Base-by-base conservation (phyloP, 2,113 vertebrate species). In the Irena cyanogastra region DNA sequence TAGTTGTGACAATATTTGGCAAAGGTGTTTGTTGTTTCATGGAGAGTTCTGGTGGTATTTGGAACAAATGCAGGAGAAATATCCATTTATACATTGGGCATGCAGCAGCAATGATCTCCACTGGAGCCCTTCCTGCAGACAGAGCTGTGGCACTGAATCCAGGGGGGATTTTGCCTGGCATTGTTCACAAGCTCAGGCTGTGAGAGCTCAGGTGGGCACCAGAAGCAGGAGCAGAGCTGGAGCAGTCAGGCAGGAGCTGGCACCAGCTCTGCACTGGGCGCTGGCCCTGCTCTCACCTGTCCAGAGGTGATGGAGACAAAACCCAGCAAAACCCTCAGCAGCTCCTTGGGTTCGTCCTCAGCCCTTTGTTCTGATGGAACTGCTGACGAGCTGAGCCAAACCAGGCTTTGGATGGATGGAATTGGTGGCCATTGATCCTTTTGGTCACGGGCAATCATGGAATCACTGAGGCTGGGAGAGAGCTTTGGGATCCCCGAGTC, bases 381-480 rank as follows among this genome's bases (percentile, higher is more conserved):
- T 83, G 69, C 37, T 69, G 57, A 4, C 3, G n/a, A 2, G 23
- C 39, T 89, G 84, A 49, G 15, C 50, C 33, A 50, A 8, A 27
- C 6, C 13, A 4, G 1, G 28, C 45, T 66, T 17, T 77, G 59
- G 23, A 3, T 23, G 42, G n/a, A 3, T 60, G 64, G 28, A 47
- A 35, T n/a, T 15, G 41, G 9, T 28, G 42, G 28, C 17, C 68
- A 13, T 2, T 39, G 16, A 39, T 24, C 23, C 39, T 77, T 44
- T 35, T 56, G 57, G 28, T 49, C 22, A 2, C 10, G 11, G 31
- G 47, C 19, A 23, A 3, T 16, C 3, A 0, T 2, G n/a, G 74
- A 30, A 45, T 17, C 13, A 3, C 10, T 2, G 23, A 33, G 64
- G 26, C 0, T 50, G 71, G 61, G 17, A 44, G 37, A 8, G 54